These are phyloP conservation scores for Drosophila kikkawai DNA, from an alignment of 1,140 invertebrate genomes.

Conservation along the genomic window DNA sequence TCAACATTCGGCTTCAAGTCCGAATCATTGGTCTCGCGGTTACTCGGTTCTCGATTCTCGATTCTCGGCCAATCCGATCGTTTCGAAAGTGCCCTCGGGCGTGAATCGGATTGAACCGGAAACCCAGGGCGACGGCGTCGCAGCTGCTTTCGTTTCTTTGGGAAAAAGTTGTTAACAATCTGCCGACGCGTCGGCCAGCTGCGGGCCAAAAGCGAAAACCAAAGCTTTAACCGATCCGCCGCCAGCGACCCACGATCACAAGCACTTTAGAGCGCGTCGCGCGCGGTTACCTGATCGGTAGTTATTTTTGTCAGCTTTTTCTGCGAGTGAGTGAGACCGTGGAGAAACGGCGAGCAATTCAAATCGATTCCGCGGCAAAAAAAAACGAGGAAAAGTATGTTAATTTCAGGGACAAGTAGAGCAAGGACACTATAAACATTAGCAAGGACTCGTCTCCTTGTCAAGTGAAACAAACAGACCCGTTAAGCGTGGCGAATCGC, in stretches of 20 bases:
- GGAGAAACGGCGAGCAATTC: slow-evolving; percentile 22
- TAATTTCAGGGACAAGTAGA: slow-evolving; percentile 1
- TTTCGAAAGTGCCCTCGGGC: slow-evolving; percentile 15
- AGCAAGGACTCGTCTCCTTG: slow-evolving; percentile 4
- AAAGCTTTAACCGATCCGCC: slow-evolving; percentile 75
- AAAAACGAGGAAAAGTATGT: slow-evolving; percentile 53
- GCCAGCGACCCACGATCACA: slow-evolving; percentile 71
- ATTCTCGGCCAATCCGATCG: slow-evolving; percentile 31
- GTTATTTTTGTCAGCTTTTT: slow-evolving; percentile 36
- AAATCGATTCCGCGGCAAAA: slow-evolving; percentile 1
- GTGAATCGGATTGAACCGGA: slow-evolving; percentile 73
- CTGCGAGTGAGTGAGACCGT: slow-evolving; percentile 7
- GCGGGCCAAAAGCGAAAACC: slow-evolving; percentile 46
- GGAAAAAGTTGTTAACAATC: slow-evolving; percentile 80
- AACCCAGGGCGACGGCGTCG: slow-evolving; percentile 39
- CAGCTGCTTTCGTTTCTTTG: slow-evolving; percentile 57
- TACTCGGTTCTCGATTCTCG: slow-evolving; percentile 5
- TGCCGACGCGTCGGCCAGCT: slow-evolving; percentile 40
- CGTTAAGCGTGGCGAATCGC: neutral
- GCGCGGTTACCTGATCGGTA: slow-evolving; percentile 63
- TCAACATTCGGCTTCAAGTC: slow-evolving; percentile 44
- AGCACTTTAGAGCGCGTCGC: slow-evolving; percentile 79
- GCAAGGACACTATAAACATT: neutral
- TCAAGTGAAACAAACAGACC: slow-evolving; percentile 3
- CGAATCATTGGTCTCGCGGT: slow-evolving; percentile 9